These are phyloP conservation scores for Ibidorhyncha struthersii DNA, from an alignment of 2,113 vertebrate species.

Conservation along the genomic window DNA sequence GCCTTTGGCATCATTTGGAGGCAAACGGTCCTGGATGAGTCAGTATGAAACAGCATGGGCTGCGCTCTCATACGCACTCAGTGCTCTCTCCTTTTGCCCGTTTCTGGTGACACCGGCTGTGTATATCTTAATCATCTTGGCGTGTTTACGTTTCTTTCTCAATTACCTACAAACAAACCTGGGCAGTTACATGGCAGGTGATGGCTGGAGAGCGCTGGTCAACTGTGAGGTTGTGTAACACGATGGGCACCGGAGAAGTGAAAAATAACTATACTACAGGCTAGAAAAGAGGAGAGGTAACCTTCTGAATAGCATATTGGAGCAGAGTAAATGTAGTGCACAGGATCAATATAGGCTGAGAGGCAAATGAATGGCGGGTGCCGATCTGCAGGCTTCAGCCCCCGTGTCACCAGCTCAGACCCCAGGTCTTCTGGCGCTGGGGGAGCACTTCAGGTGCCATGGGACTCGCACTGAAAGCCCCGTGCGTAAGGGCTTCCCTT, in stretches of 20 bases:
- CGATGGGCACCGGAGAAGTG: background rate
- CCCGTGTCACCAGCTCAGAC: rapidly evolving
- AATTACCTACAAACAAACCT: constrained; percentile 53
- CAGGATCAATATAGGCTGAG: background rate
- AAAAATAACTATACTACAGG: background rate
- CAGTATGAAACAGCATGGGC: constrained; percentile 28
- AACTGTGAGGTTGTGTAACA: background rate
- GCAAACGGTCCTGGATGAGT: constrained; percentile 59
- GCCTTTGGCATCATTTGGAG: constrained; percentile 64
- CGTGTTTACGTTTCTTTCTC: constrained; percentile 41
- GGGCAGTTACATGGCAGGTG: background rate
- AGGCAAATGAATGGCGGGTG: background rate
- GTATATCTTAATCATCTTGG: constrained; percentile 59
- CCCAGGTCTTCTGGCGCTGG: background rate
- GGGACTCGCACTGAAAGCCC: background rate
- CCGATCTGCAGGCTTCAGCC: background rate
- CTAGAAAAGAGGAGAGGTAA: background rate
- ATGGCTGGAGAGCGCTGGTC: background rate
- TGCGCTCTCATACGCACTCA: background rate
- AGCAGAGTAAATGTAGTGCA: background rate
- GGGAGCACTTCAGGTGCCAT: background rate
- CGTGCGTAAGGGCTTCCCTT: rapidly evolving
- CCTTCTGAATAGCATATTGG: background rate
- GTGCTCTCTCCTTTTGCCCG: background rate
- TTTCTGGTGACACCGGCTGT: constrained; percentile 68